Percentiles rank a stretch among this genome's conserved stretches.
Conservation (phyloP, 2,113 vertebrate genomes). For the Thunnus thynnus region DNA sequence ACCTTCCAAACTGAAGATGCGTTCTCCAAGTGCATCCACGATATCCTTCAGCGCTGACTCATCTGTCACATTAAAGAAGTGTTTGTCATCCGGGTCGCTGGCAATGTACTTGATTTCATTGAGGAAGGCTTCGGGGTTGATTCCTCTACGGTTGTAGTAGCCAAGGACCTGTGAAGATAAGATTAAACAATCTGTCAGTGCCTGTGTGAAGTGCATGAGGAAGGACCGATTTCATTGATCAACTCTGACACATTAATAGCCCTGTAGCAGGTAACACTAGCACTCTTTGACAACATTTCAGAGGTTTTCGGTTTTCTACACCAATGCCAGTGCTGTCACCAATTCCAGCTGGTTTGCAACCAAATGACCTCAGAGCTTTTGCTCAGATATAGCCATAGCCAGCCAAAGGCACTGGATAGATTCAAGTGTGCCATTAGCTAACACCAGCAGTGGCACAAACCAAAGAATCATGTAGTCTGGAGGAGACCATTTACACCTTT, state of each 20-base stretch:
- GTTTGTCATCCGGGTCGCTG: constrained; percentile 96
- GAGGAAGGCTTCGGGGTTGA: constrained; percentile 95
- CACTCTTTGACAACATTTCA: constrained; percentile 2
- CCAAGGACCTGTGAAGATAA: constrained; percentile 89
- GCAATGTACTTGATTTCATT: constrained; percentile 98
- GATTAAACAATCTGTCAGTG: neutral
- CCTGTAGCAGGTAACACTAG: neutral
- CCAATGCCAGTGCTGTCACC: neutral
- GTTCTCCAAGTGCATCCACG: constrained; percentile 94
- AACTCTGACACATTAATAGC: neutral
- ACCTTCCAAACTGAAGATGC: constrained; percentile 98
- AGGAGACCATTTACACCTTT: constrained; percentile 68
- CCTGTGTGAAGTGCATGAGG: neutral
- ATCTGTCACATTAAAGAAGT: constrained; percentile 97
- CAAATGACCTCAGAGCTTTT: constrained; percentile 44
- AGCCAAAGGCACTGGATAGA: constrained; percentile 12
- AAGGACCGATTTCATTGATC: neutral
- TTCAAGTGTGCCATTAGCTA: constrained; percentile 33
- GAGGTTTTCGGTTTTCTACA: constrained; percentile 21
- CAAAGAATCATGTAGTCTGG: constrained; percentile 49
- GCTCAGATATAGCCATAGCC: neutral
- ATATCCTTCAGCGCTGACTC: constrained; percentile 97
- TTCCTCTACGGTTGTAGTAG: constrained; percentile 97
- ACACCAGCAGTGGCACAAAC: constrained; percentile 32
- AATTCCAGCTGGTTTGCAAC: constrained; percentile 24